Evolutionary conservation across 2,113 vertebrate genomes (phyloP).

Genomic region (Callionymus lyra): DNA sequence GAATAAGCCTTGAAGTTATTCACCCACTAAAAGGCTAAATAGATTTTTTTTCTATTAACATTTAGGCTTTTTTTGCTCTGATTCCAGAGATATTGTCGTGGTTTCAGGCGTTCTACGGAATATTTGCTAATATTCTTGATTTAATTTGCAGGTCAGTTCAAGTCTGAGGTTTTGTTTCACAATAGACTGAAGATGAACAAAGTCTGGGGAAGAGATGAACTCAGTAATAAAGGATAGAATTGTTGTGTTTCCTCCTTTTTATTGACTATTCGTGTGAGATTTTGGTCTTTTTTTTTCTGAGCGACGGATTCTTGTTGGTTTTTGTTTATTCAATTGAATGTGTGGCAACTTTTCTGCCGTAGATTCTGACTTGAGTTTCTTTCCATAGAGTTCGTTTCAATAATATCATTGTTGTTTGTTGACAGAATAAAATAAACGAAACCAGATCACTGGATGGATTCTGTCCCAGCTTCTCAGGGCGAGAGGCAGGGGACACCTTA

Average conservation of each 20-base stretch:
- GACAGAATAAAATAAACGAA: neutral
- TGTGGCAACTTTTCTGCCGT: too few species aligned
- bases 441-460: neutral
- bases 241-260: neutral
- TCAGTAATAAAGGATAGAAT: neutral
- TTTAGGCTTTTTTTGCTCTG: slow-evolving; percentile 62
- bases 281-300: neutral
- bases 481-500: too few species aligned
- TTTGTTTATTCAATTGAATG: too few species aligned
- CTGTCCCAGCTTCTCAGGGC: too few species aligned
- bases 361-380: too few species aligned
- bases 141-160: slow-evolving; percentile 59
- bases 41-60: slow-evolving; percentile 79
- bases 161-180: slow-evolving; percentile 17
- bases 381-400: too few species aligned
- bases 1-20: slow-evolving; percentile 75
- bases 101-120: slow-evolving; percentile 49
- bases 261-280: neutral
- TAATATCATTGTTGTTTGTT: neutral
- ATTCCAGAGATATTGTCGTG: slow-evolving; percentile 46
- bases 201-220: neutral
- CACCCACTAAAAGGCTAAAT: slow-evolving; percentile 73
- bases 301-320: neutral
- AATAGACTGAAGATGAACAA: neutral
- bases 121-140: slow-evolving; percentile 44